Conservation (phyloP, 2,797 vertebrate species). For the Enteromius mattozi region DNA sequence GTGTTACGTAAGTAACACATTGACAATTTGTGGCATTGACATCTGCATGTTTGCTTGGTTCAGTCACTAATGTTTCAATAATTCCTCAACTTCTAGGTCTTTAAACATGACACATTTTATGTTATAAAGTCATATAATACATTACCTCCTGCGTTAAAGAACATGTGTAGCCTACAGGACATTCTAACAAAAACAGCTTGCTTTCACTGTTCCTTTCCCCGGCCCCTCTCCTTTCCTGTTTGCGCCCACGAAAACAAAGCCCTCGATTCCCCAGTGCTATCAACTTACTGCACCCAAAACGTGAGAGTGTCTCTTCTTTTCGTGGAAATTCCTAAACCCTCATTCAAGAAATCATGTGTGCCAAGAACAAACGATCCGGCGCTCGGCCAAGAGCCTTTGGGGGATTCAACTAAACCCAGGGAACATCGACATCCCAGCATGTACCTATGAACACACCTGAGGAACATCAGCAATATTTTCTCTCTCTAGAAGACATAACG, state of each 20-base stretch:
- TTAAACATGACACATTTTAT: background rate
- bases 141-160: background rate
- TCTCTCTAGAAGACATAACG: background rate
- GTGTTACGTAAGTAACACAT: no score
- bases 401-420: background rate
- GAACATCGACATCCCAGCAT: background rate
- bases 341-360: background rate
- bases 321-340: background rate
- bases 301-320: conserved; percentile 10
- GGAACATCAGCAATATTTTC: background rate
- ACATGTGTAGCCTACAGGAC: conserved; percentile 9
- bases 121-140: background rate
- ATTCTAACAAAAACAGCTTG: background rate
- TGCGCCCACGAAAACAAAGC: conserved; percentile 3
- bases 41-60: background rate
- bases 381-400: background rate
- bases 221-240: conserved; percentile 21
- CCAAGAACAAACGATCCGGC: background rate
- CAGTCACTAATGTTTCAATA: background rate
- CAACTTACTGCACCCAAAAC: background rate
- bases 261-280: background rate
- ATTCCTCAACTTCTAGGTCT: background rate
- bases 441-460: background rate
- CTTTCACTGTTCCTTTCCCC: background rate
- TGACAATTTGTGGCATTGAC: background rate